phyloP scores from a whole-genome alignment of 2,797 vertebrate species.

The Cephalopachus bancanus region DNA sequence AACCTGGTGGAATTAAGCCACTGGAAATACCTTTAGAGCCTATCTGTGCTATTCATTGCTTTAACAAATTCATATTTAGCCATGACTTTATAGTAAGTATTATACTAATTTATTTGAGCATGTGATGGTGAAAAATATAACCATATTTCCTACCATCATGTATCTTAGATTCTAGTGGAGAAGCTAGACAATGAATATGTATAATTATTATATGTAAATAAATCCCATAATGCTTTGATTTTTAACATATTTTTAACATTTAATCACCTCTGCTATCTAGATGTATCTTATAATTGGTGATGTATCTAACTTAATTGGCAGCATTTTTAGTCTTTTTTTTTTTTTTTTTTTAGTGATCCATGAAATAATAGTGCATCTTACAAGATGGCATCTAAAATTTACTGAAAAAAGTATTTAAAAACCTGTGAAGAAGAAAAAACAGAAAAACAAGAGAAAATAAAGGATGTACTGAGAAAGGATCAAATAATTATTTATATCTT shows the following conservation, averaged over 20 bases:
- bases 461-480: background rate
- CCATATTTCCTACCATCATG: background rate
- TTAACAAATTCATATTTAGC: background rate
- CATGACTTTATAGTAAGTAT: background rate
- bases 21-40: background rate
- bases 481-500: background rate
- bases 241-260: background rate
- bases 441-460: background rate
- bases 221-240: background rate
- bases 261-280: background rate
- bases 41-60: background rate
- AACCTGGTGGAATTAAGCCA: background rate
- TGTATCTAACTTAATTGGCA: background rate
- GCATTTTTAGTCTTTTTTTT: conserved; percentile 10
- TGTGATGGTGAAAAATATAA: background rate
- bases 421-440: background rate
- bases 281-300: background rate
- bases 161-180: background rate
- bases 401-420: conserved; percentile 29
- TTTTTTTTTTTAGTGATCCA: background rate
- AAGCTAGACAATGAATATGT: background rate
- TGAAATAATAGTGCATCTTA: background rate
- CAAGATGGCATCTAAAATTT: background rate
- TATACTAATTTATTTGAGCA: background rate
- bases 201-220: background rate